Evolutionary conservation across 37 sponge, comb jelly and placozoan species (phyloP).

Genomic region (Crambe crambe): DNA sequence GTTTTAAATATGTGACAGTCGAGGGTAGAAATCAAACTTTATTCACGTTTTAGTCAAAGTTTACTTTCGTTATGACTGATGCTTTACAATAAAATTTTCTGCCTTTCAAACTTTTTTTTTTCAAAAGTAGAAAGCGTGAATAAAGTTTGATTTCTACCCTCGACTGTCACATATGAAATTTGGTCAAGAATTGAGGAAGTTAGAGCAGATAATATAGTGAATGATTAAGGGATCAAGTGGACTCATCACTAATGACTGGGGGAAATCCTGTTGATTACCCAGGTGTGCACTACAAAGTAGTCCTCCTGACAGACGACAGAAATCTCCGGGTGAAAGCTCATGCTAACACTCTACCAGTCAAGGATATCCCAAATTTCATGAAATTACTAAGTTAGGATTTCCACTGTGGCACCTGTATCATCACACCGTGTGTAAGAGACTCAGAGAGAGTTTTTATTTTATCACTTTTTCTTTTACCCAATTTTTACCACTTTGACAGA

Average conservation of each 20-base stretch:
- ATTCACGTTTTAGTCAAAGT: too few relatives aligned
- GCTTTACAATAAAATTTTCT: too few relatives aligned
- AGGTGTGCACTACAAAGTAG: slow-evolving; percentile 43
- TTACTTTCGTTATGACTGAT: too few relatives aligned
- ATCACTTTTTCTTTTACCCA: neutral
- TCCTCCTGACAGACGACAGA: slow-evolving; percentile 86
- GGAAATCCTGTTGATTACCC: too few relatives aligned
- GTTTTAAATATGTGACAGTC: neutral
- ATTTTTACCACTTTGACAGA: neutral
- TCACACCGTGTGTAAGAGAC: neutral
- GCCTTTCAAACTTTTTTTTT: too few relatives aligned
- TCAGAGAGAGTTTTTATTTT: neutral
- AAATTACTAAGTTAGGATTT: neutral
- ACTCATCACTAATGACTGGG: too few relatives aligned
- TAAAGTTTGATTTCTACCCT: too few relatives aligned
- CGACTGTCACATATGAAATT: too few relatives aligned
- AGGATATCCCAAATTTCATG: slow-evolving; percentile 62
- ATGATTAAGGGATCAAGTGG: too few relatives aligned
- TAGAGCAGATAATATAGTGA: too few relatives aligned
- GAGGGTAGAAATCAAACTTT: neutral
- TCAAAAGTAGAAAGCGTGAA: too few relatives aligned
- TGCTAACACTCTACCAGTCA: slow-evolving; percentile 60
- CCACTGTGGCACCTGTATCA: neutral
- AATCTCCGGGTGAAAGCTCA: slow-evolving; percentile 89
- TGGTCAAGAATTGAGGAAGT: too few relatives aligned